Base-by-base conservation (phyloP, 2,113 vertebrate genomes). In the Gambusia holbrooki region DNA sequence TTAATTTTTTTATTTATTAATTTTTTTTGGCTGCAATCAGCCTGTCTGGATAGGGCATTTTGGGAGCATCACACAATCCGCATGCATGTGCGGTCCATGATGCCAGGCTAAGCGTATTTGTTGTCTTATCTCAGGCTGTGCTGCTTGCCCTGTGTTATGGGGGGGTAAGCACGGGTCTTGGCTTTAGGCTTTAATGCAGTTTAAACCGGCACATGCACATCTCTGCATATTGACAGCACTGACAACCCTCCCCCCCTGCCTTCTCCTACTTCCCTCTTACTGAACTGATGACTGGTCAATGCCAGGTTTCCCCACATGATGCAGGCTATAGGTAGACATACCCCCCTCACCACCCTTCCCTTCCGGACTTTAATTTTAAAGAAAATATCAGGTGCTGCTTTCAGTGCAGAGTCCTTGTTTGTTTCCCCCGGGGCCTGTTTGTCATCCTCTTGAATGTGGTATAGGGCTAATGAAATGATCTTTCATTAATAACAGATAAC, bases 281-380 rank as follows among this genome's bases (percentile, higher is more conserved):
- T 69, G 68, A 84, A 62, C 71, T 48, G 69, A 82, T 79, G 76
- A 80, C 81, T 83, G 82, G 63, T 93, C 90, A 86, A 85, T 91
- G 84, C 37, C 45, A 19, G 48, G 48, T 54, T 3, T 12, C 80
- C 81, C 74, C 89, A 89, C 69, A 84, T 90, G 91, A 92, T 84
- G 54, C 9, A 68, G 60, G 27, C 79, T 64, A 62, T 79, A 76
- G 87, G 73, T 84, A 78, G 72, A 83, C 71, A 88, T 61, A 32
- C 14, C 28, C 65, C 64, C 69, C 74, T 73, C 75, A 74, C 40
- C 40, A 70, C 2, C 5, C 32, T 33, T 33, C 32, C 35, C 10
- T 37, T 37, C 63, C 75, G 84, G 77, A 66, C 60, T 70, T 60
- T 66, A 40, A 40, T 76, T 70, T 37, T 48, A 27, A 68, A 35